Evolutionary conservation across 2,888 invertebrate genomes (phyloP), one percentile per base, ranked within the genome.

Genomic region (Fabriciana adippe): DNA sequence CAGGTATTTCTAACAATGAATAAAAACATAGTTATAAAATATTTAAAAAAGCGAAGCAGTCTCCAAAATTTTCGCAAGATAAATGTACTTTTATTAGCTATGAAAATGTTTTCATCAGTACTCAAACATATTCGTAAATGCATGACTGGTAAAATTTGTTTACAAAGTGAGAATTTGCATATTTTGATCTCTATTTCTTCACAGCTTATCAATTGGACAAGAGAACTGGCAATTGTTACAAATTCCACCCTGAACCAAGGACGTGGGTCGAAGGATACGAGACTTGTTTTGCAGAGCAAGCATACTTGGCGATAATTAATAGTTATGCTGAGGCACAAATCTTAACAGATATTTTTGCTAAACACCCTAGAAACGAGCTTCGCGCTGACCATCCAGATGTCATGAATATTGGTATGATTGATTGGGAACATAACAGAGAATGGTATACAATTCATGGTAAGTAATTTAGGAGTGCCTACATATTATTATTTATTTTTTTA

Each of bases 221-320:
- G 1, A 6, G 21, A n/a, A 64, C 66, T 11, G 55, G 70, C n/a
- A 57, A 54, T 13, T 68, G 69, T 18, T 69, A 69, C 48, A 71
- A 71, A 47, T 61, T 71, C 21, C 69, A 69, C 35, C 21, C n/a
- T 8, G 15, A 13, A 3, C 13, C 6, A 3, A 53, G 13, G 13
- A 59, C 45, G 1, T 69, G 69, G 69, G 14, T n/a, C 11, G 16
- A 67, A 8, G 69, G 65, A 13, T 69, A 59, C 41, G 59, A 50
- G 41, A 51, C 21, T 3, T 72, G 71, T 35, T 41, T 66, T 35
- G 71, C 71, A 11, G 71, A 71, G 56, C 61, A 66, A 3, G 66
- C 16, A 1, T 62, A 69, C 31, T 59, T 72, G 41, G 67, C 69
- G 45, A 72, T 78, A 64, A 72, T 78, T 63, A 76, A 80, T 66